phyloP scores from a whole-genome alignment of 2,113 vertebrate genomes.

The Oxyura jamaicensis region DNA sequence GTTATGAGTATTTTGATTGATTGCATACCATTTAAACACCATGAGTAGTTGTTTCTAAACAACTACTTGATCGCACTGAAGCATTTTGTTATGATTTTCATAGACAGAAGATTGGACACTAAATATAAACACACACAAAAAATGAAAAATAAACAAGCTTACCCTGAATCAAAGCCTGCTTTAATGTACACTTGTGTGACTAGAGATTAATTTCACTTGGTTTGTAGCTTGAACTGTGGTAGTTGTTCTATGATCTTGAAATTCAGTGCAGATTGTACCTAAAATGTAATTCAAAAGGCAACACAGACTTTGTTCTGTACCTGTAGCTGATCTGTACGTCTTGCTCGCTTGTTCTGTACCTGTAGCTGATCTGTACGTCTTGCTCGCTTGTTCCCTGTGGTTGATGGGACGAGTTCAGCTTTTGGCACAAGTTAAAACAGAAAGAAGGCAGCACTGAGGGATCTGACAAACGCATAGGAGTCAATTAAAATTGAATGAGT shows the following conservation, averaged over 20 bases:
- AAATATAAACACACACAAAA: neutral
- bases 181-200: neutral
- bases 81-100: neutral
- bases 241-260: neutral
- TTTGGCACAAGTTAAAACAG: constrained; percentile 45
- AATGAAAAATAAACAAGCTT: neutral
- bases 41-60: neutral
- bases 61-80: neutral
- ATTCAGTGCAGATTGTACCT: neutral
- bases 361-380: neutral
- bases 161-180: neutral
- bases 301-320: neutral
- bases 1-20: neutral
- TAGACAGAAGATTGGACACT: neutral
- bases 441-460: neutral
- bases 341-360: neutral
- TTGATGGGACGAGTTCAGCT: constrained; percentile 2
- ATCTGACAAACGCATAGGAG: constrained; percentile 24
- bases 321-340: neutral
- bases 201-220: neutral
- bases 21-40: neutral
- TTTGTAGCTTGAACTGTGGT: neutral
- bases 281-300: neutral
- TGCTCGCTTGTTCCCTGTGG: neutral
- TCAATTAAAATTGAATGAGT: constrained; percentile 62